Conservation (phyloP, 2,797 vertebrate genomes). For the Amniataba percoides region DNA sequence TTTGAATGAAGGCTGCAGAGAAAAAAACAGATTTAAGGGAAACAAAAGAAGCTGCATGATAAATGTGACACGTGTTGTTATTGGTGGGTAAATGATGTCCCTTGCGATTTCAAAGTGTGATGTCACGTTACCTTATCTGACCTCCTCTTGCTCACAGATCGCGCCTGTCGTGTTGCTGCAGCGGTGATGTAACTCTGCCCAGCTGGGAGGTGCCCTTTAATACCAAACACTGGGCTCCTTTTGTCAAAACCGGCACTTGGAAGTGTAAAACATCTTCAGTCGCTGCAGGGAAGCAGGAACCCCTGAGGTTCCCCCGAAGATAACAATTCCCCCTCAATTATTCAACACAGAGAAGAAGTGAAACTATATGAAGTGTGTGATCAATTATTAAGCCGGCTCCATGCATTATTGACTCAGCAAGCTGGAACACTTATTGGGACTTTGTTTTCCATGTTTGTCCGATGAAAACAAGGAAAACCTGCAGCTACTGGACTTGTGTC, state of each 20-base stretch:
- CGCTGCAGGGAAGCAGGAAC: conserved; percentile 37
- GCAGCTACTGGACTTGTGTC: conserved; percentile 17
- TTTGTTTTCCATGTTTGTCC: conserved; percentile 62
- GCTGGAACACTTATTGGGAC: conserved; percentile 61
- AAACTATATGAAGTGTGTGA: conserved; percentile 62
- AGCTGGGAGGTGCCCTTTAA: conserved; percentile 24
- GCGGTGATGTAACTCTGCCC: conserved; percentile 41
- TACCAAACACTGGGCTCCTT: conserved; percentile 31
- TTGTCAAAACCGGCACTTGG: conserved; percentile 25
- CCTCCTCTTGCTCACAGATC: not conserved
- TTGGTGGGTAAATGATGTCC: conserved; percentile 11
- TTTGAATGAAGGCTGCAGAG: not conserved
- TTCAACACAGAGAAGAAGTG: conserved; percentile 68
- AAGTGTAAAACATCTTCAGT: conserved; percentile 58
- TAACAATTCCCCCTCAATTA: conserved; percentile 68
- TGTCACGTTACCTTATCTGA: conserved; percentile 9
- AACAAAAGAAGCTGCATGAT: not conserved
- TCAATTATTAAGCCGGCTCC: conserved; percentile 75
- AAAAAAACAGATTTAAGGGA: not conserved
- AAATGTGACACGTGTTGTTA: not conserved
- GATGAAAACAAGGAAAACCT: conserved; percentile 42
- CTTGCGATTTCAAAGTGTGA: not conserved
- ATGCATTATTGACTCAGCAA: conserved; percentile 72
- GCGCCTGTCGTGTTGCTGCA: conserved; percentile 16
- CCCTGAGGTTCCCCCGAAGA: conserved; percentile 37